A percentile compares a stretch with the other conserved stretches of the same genome.
phyloP scores from a whole-genome alignment of 1,140 invertebrate species.

The Zaprionus capensis region DNA sequence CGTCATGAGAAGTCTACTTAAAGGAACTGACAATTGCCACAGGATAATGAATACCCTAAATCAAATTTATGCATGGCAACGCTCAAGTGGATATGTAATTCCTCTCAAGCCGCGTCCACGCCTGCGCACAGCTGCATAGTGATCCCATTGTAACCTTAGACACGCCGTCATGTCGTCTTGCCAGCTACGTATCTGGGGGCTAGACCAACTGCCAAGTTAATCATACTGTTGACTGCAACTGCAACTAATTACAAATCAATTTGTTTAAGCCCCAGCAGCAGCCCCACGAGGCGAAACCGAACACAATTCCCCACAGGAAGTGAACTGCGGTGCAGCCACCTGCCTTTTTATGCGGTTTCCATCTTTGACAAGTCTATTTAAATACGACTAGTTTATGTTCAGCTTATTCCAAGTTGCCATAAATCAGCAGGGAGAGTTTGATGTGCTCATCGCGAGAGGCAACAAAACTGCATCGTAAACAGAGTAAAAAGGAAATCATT shows the following conservation, averaged over 20 bases:
- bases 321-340: constrained; percentile 51
- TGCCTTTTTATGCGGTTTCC: constrained; percentile 43
- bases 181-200: constrained; percentile 21
- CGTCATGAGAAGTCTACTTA: constrained; percentile 55
- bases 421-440: constrained; percentile 56
- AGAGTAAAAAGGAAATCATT: constrained; percentile 9
- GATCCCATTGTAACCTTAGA: constrained; percentile 63
- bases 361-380: constrained; percentile 57
- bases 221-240: constrained; percentile 78
- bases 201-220: constrained; percentile 59
- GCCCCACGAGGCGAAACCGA: constrained; percentile 28
- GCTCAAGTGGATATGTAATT: constrained; percentile 62
- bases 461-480: constrained; percentile 38
- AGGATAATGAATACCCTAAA: constrained; percentile 60
- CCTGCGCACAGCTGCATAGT: constrained; percentile 60
- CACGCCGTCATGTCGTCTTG: constrained; percentile 1
- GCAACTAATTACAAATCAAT: constrained; percentile 82
- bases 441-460: constrained; percentile 11
- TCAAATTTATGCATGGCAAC: constrained; percentile 58
- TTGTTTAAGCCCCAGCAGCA: constrained; percentile 60
- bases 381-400: constrained; percentile 41
- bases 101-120: constrained; percentile 42
- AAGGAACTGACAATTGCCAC: constrained; percentile 68
- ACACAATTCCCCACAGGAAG: constrained; percentile 53
- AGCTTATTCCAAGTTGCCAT: constrained; percentile 46